Percentiles rank a stretch among this genome's conserved stretches.
These are phyloP conservation scores for Atherinomorus stipes DNA, from an alignment of 2,113 vertebrate species.

Conservation along the genomic window DNA sequence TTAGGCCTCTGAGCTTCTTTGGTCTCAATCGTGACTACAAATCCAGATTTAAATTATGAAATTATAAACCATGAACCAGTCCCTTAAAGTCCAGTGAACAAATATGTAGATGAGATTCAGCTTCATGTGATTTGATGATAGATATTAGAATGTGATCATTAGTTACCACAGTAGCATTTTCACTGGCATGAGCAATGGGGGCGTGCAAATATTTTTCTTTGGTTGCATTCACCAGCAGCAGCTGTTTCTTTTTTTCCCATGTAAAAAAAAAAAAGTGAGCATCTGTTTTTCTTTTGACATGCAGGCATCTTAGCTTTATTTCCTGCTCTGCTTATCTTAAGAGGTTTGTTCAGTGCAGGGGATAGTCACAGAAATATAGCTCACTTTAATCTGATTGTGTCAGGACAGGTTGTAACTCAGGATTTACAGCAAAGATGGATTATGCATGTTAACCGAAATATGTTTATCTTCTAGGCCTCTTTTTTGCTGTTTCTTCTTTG, in stretches of 20 bases:
- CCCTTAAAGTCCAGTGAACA: background rate
- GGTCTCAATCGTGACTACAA: slow-evolving; percentile 24
- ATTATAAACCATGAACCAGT: background rate
- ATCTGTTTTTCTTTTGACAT: background rate
- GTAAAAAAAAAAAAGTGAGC: background rate
- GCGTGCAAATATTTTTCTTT: background rate
- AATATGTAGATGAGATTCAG: no score
- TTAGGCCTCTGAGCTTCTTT: slow-evolving; percentile 47
- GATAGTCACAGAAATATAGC: background rate
- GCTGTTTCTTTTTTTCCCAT: slow-evolving; percentile 24
- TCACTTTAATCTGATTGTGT: background rate
- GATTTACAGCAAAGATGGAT: background rate
- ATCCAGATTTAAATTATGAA: slow-evolving; percentile 22
- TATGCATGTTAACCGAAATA: no score
- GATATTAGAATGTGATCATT: slow-evolving; percentile 11
- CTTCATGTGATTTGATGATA: background rate
- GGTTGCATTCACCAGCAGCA: slow-evolving; percentile 2
- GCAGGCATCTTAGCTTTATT: slow-evolving; percentile 6
- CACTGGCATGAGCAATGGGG: background rate
- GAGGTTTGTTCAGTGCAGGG: background rate
- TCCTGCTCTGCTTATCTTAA: slow-evolving; percentile 3
- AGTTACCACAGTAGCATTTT: background rate
- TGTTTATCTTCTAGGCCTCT: no score
- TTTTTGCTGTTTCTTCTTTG: no score
- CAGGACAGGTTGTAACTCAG: background rate